Evolutionary conservation across 2,113 vertebrate species (phyloP).

Genomic region (Ctenomys sociabilis): DNA sequence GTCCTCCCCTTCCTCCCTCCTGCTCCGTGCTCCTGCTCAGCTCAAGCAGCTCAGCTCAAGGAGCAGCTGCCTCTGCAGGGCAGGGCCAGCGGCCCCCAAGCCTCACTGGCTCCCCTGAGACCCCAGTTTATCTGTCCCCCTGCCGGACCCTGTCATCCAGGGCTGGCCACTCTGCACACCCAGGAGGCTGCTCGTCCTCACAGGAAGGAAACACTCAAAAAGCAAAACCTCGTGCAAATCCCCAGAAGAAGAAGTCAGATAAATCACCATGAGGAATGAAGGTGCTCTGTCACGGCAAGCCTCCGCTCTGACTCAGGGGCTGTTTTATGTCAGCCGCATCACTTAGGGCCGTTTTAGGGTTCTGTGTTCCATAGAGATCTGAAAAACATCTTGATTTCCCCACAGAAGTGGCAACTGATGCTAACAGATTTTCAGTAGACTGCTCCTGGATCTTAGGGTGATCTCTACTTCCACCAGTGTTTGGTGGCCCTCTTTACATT

Average conservation of each 20-base stretch:
- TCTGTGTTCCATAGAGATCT: not conserved
- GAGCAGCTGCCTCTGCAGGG: rapidly evolving
- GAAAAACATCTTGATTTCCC: constrained; percentile 44
- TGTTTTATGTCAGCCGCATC: not conserved
- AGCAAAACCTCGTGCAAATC: not conserved
- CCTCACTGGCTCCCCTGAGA: not conserved
- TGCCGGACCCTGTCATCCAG: not conserved
- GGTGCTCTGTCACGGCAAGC: not conserved
- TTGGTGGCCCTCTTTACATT: not conserved
- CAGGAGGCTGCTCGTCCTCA: not conserved
- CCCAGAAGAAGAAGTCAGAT: no score
- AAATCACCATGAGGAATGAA: not conserved
- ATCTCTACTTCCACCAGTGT: not conserved
- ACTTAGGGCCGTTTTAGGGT: not conserved
- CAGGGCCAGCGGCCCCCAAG: not conserved
- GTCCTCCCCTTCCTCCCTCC: not conserved
- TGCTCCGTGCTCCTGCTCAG: not conserved
- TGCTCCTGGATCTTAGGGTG: not conserved
- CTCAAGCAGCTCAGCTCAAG: not conserved
- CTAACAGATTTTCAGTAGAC: not conserved
- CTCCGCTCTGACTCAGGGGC: rapidly evolving
- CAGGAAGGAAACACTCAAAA: not conserved
- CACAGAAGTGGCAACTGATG: not conserved
- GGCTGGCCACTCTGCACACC: rapidly evolving
- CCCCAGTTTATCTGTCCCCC: not conserved